Conservation (phyloP, 2,113 vertebrate genomes). For the Delphinapterus leucas region DNA sequence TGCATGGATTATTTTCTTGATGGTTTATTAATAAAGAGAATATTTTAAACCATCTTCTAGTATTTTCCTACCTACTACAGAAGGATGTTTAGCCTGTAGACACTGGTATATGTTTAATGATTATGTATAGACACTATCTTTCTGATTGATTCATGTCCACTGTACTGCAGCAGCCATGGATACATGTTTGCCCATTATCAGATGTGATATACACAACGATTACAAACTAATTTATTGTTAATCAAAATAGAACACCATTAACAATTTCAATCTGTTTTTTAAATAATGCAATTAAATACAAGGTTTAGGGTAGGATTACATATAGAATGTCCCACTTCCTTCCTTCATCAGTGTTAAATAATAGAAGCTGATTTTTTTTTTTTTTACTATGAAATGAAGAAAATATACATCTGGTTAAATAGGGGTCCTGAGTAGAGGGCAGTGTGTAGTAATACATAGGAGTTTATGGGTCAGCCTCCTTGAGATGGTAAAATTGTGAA, state of each 20-base stretch:
- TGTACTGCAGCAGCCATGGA: background rate
- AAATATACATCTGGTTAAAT: background rate
- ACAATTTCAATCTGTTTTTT: background rate
- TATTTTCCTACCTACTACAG: background rate
- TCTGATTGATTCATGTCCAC: background rate
- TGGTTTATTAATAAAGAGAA: background rate
- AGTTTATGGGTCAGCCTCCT: background rate
- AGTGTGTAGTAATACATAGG: background rate
- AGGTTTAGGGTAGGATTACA: background rate
- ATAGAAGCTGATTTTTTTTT: background rate
- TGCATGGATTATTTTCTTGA: background rate
- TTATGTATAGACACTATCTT: background rate
- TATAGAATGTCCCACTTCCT: background rate
- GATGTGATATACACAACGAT: background rate
- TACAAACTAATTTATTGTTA: background rate
- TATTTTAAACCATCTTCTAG: background rate
- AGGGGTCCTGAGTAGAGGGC: background rate
- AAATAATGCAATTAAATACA: background rate
- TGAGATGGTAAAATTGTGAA: background rate
- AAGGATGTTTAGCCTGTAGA: background rate
- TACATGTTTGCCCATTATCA: background rate
- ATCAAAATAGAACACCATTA: background rate
- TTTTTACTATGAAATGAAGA: background rate
- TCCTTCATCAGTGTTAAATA: background rate
- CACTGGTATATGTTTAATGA: background rate